Evolutionary conservation across 2,888 invertebrate species (phyloP), one percentile per base, ranked within the genome.

Genomic region (Vesta saturnalis): DNA sequence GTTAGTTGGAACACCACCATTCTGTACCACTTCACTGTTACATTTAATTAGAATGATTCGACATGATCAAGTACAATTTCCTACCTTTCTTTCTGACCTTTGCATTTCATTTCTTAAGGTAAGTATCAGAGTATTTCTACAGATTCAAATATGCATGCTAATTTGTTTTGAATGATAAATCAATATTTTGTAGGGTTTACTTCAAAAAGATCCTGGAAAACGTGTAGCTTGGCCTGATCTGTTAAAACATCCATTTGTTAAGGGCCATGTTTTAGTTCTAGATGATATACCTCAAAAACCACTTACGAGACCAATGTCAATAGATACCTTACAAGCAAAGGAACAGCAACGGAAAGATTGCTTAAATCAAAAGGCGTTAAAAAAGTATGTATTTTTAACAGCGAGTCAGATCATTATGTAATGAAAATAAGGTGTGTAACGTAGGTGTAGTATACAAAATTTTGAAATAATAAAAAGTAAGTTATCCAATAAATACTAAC

Each of bases 41-140:
- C 94, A 95, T 82, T 87, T 97, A 71, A 93, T 96, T 12, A 88
- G 91, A 70, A 88, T 96, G 82, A 95, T 97, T 66, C 88, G 92
- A 74, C 91, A 94, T 79, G 94, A 95, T 79, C 92, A 93, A 5
- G 92, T 97, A 5, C 92, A 92, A 77, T 97, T 96, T 95, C 96
- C 97, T 0, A 92, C 92, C 73, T 92, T 92, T 76, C 90, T 96
- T 64, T 92, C 92, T 56, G 86, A 89, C 12, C 89, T 90, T 60
- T 96, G 96, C 77, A 89, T 91, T 60, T 93, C 91, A 10, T 94
- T 96, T 81, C 84, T 96, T 60, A 92, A 94, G 87, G 93, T 92
- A 15, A 10, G 4, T 18, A 18, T 14, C 19, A 21, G n/a, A n/a
- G n/a, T n/a, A n/a, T n/a, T n/a, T n/a, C n/a, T n/a, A 46, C 8